Evolutionary conservation across 2,113 vertebrate species (phyloP).

Genomic region (Formicarius rufipectus): DNA sequence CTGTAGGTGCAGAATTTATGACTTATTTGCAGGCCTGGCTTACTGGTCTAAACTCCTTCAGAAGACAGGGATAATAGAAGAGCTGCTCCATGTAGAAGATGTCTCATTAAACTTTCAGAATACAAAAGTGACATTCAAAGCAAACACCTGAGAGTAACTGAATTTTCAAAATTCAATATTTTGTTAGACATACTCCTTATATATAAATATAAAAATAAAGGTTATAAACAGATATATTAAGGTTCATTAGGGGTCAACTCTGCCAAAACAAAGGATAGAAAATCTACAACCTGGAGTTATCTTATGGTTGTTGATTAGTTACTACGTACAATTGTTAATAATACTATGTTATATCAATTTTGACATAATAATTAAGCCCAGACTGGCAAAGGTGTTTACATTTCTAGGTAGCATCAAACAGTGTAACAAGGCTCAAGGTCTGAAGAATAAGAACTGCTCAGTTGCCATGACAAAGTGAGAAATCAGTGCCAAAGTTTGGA

Average conservation of each 20-base stretch:
- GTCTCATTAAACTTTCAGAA: not conserved
- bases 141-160: not conserved
- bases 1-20: not conserved
- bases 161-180: not conserved
- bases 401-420: not conserved
- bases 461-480: constrained; percentile 15
- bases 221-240: not conserved
- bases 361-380: not conserved
- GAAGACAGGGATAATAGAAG: not conserved
- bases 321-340: not conserved
- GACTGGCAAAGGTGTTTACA: not conserved
- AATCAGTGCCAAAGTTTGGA: constrained; percentile 1
- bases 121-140: not conserved
- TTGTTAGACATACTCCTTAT: not conserved
- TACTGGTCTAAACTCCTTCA: not conserved
- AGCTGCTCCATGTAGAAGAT: not conserved
- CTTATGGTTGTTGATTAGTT: not conserved
- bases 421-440: not conserved
- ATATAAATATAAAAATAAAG: not conserved
- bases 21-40: not conserved
- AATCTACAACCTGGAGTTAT: not conserved
- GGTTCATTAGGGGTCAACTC: not conserved
- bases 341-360: not conserved
- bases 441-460: not conserved
- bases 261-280: not conserved